A percentile compares a stretch with the other conserved stretches of the same genome.
phyloP scores from a whole-genome alignment of 2,113 vertebrate genomes.

The Larimichthys crocea region DNA sequence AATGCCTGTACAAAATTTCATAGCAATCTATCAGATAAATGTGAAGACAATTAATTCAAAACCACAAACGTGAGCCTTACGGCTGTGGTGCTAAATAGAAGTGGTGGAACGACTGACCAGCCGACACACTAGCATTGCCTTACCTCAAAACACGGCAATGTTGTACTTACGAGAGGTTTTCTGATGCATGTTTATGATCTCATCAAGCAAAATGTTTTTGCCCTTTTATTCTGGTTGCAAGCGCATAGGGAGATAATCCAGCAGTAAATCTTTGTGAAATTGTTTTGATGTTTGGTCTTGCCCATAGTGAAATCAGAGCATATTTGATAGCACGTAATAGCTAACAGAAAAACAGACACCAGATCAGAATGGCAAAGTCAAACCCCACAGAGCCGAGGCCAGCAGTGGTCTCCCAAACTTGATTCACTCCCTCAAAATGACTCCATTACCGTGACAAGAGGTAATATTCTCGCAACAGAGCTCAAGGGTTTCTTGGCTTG shows the following conservation, averaged over 20 bases:
- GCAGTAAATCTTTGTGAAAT: conserved; percentile 29
- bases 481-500: conserved; percentile 53
- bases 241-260: conserved; percentile 9
- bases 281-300: conserved; percentile 15
- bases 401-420: conserved; percentile 23
- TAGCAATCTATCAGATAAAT: background rate
- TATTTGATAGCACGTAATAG: conserved; percentile 2
- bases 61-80: background rate
- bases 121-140: background rate
- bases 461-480: conserved; percentile 51
- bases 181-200: background rate
- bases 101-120: background rate
- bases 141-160: background rate
- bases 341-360: conserved; percentile 6
- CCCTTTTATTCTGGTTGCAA: conserved; percentile 16
- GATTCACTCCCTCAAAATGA: conserved; percentile 45
- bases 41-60: background rate
- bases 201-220: background rate
- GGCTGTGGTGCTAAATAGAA: background rate
- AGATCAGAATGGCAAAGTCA: conserved; percentile 8
- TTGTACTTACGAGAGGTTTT: background rate
- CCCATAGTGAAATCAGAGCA: conserved; percentile 1
- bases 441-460: conserved; percentile 58
- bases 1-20: background rate
- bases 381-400: background rate